Evolutionary conservation across 2,113 vertebrate genomes (phyloP).

Genomic region (Tragelaphus strepsiceros): DNA sequence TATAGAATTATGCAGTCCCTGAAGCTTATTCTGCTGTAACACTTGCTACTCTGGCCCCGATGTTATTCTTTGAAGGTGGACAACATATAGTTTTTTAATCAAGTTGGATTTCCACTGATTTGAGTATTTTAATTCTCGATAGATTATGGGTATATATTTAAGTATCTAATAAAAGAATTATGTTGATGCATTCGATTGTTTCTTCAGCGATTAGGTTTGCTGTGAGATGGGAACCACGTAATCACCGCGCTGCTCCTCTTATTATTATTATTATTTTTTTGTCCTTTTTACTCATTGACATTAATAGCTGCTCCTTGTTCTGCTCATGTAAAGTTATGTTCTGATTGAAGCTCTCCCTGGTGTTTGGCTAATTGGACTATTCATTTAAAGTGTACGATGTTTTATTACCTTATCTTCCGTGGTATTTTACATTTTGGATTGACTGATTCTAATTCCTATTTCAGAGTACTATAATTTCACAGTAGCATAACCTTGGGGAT

Average conservation of each 20-base stretch:
- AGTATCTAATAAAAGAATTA: neutral
- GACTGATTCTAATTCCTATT: slow-evolving; percentile 42
- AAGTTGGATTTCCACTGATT: neutral
- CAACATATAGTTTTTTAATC: neutral
- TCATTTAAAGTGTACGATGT: slow-evolving; percentile 50
- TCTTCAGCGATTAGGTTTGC: slow-evolving; percentile 17
- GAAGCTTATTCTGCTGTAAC: neutral
- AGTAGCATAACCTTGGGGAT: slow-evolving; percentile 52
- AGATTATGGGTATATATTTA: neutral
- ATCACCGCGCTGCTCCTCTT: neutral
- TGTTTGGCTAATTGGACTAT: slow-evolving; percentile 60
- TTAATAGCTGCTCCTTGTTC: slow-evolving; percentile 3
- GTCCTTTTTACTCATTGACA: neutral
- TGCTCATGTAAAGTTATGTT: slow-evolving; percentile 43
- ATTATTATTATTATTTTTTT: neutral
- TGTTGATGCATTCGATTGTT: neutral
- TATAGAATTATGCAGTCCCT: neutral
- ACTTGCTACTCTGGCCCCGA: neutral
- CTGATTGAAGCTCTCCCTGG: slow-evolving; percentile 47
- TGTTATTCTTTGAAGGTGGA: neutral
- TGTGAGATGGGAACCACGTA: neutral
- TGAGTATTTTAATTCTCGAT: neutral
- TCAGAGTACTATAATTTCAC: slow-evolving; percentile 18
- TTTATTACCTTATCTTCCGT: slow-evolving; percentile 53
- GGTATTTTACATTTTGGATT: slow-evolving; percentile 57